phyloP scores from a whole-genome alignment of 1,140 invertebrate genomes.

The Mesaphorura yosii region DNA sequence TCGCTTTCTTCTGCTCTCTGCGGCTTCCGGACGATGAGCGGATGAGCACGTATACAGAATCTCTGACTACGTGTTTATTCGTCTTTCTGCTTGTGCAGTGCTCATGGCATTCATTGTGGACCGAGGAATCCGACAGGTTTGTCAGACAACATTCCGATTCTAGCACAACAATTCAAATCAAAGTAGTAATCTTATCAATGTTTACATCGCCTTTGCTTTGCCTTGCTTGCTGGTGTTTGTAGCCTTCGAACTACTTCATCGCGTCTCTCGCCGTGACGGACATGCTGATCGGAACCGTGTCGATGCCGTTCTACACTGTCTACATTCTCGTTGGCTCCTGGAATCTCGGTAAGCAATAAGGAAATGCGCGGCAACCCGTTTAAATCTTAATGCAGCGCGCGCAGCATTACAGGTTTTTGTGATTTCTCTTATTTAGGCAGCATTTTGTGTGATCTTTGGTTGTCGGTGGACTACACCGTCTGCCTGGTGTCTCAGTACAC shows the following conservation, averaged over 20 bases:
- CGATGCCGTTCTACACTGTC: conserved; percentile 91
- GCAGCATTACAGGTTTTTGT: too few species aligned
- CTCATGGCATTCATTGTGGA: conserved; percentile 93
- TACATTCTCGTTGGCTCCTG: conserved; percentile 93
- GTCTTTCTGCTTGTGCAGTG: too few species aligned
- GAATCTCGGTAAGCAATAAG: conserved; percentile 73
- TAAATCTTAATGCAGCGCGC: not conserved
- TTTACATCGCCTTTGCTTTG: too few species aligned
- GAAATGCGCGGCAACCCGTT: not conserved
- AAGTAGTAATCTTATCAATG: too few species aligned
- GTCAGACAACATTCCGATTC: too few species aligned
- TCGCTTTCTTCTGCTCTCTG: too few species aligned
- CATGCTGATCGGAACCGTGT: conserved; percentile 84
- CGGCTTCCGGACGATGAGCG: too few species aligned
- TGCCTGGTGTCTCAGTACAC: conserved; percentile 99
- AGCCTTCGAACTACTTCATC: conserved; percentile 97
- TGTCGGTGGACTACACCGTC: conserved; percentile 97
- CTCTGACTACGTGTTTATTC: too few species aligned
- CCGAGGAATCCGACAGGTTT: conserved; percentile 90
- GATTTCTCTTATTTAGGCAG: too few species aligned
- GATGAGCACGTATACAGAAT: too few species aligned
- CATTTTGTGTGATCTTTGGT: conserved; percentile 93
- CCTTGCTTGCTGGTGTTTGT: too few species aligned
- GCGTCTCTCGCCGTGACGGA: conserved; percentile 96
- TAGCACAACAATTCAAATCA: too few species aligned